A percentile compares a stretch with the other conserved stretches of the same genome.
These are phyloP conservation scores for Teleopsis dalmanni DNA, from an alignment of 1,140 invertebrate species.

Conservation along the genomic window DNA sequence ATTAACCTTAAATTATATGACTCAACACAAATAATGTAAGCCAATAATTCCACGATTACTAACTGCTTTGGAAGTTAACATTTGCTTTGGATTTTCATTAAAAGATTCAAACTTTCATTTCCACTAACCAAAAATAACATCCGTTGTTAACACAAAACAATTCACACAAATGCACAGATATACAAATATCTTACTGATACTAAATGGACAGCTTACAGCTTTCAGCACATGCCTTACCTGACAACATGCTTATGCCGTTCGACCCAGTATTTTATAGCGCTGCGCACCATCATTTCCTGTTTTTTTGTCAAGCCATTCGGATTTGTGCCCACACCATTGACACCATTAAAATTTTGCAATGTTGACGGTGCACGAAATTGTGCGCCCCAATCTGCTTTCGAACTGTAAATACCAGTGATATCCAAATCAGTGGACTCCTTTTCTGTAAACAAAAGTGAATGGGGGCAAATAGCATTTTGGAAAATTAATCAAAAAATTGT, in stretches of 20 bases:
- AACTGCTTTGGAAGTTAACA: too few species aligned
- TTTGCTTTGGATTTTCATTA: too few species aligned
- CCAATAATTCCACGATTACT: too few species aligned
- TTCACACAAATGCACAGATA: too few species aligned
- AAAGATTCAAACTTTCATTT: too few species aligned
- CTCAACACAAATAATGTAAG: too few species aligned
- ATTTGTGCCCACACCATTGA: slow-evolving; percentile 48
- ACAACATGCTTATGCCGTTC: slow-evolving; percentile 79
- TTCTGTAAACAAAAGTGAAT: slow-evolving; percentile 24
- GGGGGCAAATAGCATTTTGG: too few species aligned
- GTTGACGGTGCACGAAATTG: slow-evolving; percentile 60
- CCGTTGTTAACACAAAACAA: too few species aligned
- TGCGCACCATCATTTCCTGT: slow-evolving; percentile 71
- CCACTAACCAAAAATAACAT: too few species aligned
- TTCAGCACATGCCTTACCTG: slow-evolving; percentile 57
- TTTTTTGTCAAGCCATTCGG: slow-evolving; percentile 73
- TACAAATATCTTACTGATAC: too few species aligned
- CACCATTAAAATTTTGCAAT: slow-evolving; percentile 51
- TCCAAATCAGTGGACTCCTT: slow-evolving; percentile 53
- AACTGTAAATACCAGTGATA: slow-evolving; percentile 65
- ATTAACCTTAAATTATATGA: too few species aligned
- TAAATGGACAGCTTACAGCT: too few species aligned
- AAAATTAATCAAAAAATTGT: not conserved
- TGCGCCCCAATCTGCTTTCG: slow-evolving; percentile 65
- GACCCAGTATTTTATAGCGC: slow-evolving; percentile 81